Conservation (phyloP, 2,113 vertebrate genomes). For the Colossoma macropomum region DNA sequence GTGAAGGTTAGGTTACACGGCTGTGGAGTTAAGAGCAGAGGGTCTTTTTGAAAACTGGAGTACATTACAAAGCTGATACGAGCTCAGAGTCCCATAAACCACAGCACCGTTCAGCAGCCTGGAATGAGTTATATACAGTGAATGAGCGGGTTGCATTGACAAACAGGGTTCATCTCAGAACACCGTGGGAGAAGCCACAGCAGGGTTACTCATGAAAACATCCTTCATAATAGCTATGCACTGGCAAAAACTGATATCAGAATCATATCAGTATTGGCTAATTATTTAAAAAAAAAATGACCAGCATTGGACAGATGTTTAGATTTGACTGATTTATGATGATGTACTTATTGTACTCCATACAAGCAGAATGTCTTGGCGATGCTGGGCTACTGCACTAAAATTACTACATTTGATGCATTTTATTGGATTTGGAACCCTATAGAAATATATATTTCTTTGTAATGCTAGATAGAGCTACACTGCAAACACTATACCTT, state of each 20-base stretch:
- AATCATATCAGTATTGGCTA: too few relatives aligned
- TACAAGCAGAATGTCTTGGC: too few relatives aligned
- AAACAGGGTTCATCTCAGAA: slow-evolving; percentile 36
- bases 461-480: too few relatives aligned
- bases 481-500: too few relatives aligned
- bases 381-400: too few relatives aligned
- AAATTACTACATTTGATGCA: too few relatives aligned
- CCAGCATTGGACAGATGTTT: too few relatives aligned
- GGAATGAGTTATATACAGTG: neutral
- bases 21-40: neutral
- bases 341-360: too few relatives aligned
- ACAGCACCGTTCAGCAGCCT: neutral
- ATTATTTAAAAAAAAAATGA: too few relatives aligned
- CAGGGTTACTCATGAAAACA: neutral
- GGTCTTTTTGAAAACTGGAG: slow-evolving; percentile 26
- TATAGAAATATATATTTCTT: too few relatives aligned
- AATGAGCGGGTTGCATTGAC: slow-evolving; percentile 11
- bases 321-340: too few relatives aligned
- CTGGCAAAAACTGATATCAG: neutral
- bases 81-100: slow-evolving; percentile 29
- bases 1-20: slow-evolving; percentile 30
- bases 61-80: neutral
- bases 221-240: neutral
- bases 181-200: neutral
- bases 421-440: too few relatives aligned